phyloP scores from a whole-genome alignment of 2,888 invertebrate species.

The Heliconius erato region DNA sequence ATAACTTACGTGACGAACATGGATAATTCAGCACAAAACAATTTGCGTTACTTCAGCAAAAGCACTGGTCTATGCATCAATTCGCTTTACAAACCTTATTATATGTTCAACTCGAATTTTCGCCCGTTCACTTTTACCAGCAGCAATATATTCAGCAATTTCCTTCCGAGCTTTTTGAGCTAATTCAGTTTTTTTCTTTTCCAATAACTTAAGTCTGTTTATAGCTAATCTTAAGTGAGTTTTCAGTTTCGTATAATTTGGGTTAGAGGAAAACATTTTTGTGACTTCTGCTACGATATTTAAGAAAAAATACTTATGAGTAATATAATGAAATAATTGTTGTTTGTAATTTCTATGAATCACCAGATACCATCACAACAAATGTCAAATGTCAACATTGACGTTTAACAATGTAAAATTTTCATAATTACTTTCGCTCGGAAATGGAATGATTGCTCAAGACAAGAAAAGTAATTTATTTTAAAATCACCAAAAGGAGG shows the following conservation, averaged over 20 bases:
- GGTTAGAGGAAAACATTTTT: conserved; percentile 95
- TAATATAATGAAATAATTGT: conserved; percentile 31
- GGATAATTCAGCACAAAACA: background rate
- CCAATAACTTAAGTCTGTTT: conserved; percentile 96
- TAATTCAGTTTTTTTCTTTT: conserved; percentile 99
- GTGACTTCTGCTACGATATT: conserved; percentile 22
- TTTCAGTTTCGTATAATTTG: conserved; percentile 98
- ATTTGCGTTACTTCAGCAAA: background rate
- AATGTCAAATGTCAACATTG: conserved; percentile 7
- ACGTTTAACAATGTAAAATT: background rate
- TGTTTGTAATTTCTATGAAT: conserved; percentile 44
- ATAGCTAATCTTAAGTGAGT: conserved; percentile 97
- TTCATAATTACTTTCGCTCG: background rate
- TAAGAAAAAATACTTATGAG: conserved; percentile 31
- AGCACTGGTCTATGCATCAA: background rate
- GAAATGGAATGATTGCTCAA: background rate
- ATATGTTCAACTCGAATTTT: conserved; percentile 99
- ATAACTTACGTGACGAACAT: background rate
- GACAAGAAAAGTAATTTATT: background rate
- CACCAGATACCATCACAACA: conserved; percentile 34
- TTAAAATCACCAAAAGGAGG: background rate
- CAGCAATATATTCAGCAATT: conserved; percentile 97
- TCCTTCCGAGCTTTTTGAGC: conserved; percentile 98
- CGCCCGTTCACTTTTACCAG: conserved; percentile 94
- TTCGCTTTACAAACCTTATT: conserved; percentile 86